These are phyloP conservation scores for Otus scops DNA, from an alignment of 2,797 vertebrate genomes.

Conservation along the genomic window DNA sequence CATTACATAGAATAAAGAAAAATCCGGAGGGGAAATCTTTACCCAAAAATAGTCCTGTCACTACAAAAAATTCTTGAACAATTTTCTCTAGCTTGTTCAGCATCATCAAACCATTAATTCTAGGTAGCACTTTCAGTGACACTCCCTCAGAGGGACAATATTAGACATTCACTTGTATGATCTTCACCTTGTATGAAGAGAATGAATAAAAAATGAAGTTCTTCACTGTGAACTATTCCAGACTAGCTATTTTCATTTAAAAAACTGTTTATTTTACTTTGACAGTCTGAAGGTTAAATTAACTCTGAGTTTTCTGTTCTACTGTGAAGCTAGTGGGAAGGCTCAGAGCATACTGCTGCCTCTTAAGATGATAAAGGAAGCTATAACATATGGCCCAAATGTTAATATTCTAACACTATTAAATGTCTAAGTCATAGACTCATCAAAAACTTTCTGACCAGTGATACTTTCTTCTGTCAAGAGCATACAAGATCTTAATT, in stretches of 20 bases:
- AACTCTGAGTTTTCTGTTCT: conserved; percentile 65
- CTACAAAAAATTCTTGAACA: not conserved
- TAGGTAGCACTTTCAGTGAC: conserved; percentile 39
- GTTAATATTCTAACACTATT: not conserved
- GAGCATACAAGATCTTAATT: not conserved
- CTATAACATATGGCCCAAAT: not conserved
- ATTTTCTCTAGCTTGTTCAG: conserved; percentile 42
- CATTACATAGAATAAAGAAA: not conserved
- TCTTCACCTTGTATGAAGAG: conserved; percentile 75
- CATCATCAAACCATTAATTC: conserved; percentile 65
- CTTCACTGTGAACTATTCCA: conserved; percentile 71
- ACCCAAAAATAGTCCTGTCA: conserved; percentile 7
- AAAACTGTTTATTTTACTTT: conserved; percentile 79
- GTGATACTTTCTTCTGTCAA: not conserved
- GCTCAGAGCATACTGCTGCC: not conserved
- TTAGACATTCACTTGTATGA: conserved; percentile 73
- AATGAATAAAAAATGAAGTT: conserved; percentile 81
- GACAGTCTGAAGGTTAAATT: conserved; percentile 77
- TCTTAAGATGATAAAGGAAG: not conserved
- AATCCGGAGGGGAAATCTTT: not conserved
- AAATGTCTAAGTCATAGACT: not conserved
- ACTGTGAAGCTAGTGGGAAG: not conserved
- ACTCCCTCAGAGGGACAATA: conserved; percentile 62
- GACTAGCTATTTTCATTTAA: conserved; percentile 76
- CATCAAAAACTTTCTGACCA: not conserved